Evolutionary conservation across 2,797 vertebrate species (phyloP).

Genomic region (Gymnothorax javanicus): DNA sequence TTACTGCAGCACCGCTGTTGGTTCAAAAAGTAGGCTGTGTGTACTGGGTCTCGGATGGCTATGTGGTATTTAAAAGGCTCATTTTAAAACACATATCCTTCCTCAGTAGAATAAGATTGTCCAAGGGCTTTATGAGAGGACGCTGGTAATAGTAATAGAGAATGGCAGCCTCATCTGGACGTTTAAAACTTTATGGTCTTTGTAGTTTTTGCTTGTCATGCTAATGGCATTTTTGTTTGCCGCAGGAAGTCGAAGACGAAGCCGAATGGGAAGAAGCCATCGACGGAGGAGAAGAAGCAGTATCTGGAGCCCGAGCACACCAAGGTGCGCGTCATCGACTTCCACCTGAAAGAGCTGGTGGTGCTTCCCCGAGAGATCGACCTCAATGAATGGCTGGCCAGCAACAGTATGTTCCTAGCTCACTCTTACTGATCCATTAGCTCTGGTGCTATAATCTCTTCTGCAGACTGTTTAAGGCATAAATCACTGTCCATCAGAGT

Average conservation of each 20-base stretch:
- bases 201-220: neutral
- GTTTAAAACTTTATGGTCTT: neutral
- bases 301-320: slow-evolving; percentile 94
- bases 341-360: slow-evolving; percentile 95
- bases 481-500: neutral
- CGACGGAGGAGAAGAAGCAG: slow-evolving; percentile 90
- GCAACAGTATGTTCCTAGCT: slow-evolving; percentile 84
- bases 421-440: neutral
- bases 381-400: slow-evolving; percentile 98
- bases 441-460: neutral
- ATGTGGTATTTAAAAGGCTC: neutral
- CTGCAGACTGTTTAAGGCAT: neutral
- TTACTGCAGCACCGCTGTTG: neutral
- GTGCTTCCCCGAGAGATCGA: slow-evolving; percentile 95
- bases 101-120: neutral
- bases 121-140: neutral
- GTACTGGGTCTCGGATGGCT: neutral
- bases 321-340: slow-evolving; percentile 91
- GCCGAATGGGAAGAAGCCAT: slow-evolving; percentile 97
- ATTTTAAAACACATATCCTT: neutral
- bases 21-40: neutral
- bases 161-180: slow-evolving; percentile 1
- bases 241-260: slow-evolving; percentile 96
- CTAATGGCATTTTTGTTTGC: slow-evolving; percentile 16
- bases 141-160: neutral